These are phyloP conservation scores for Hirtodrosophila cameraria DNA, from an alignment of 2,888 invertebrate genomes.

Conservation along the genomic window DNA sequence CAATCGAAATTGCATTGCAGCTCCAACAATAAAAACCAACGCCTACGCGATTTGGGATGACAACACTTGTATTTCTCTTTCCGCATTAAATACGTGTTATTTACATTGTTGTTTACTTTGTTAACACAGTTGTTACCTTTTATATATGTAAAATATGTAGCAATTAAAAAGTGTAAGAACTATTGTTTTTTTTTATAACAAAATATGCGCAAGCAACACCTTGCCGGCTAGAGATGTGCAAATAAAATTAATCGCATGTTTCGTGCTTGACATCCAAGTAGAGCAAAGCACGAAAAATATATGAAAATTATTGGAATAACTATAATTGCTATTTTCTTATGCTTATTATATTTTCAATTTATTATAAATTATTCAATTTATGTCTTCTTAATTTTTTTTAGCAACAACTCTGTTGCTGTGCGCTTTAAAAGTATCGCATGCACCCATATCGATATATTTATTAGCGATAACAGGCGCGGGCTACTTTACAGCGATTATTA, in stretches of 20 bases:
- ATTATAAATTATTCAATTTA: too few species aligned
- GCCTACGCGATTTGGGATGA: not conserved
- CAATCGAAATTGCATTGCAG: slow-evolving; percentile 17
- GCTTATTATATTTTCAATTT: too few species aligned
- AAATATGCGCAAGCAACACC: slow-evolving; percentile 21
- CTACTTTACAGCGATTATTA: too few species aligned
- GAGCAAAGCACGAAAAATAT: not conserved
- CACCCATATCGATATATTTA: too few species aligned
- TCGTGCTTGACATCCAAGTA: not conserved
- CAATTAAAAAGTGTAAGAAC: slow-evolving; percentile 2
- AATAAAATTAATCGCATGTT: slow-evolving; percentile 19
- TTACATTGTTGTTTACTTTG: not conserved
- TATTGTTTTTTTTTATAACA: slow-evolving; percentile 33
- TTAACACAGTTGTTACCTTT: slow-evolving; percentile 42
- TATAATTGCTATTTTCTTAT: too few species aligned
- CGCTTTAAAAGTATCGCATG: too few species aligned
- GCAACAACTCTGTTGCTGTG: too few species aligned
- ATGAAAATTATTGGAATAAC: not conserved
- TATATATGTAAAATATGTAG: slow-evolving; percentile 4
- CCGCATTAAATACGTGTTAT: slow-evolving; percentile 16
- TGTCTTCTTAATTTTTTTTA: too few species aligned
- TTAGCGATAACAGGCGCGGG: too few species aligned
- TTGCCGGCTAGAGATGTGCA: slow-evolving; percentile 51
- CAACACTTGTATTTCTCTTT: not conserved
- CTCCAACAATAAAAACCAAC: not conserved